Conservation (phyloP, 1,140 invertebrate species). For the Parasteatoda tepidariorum region DNA sequence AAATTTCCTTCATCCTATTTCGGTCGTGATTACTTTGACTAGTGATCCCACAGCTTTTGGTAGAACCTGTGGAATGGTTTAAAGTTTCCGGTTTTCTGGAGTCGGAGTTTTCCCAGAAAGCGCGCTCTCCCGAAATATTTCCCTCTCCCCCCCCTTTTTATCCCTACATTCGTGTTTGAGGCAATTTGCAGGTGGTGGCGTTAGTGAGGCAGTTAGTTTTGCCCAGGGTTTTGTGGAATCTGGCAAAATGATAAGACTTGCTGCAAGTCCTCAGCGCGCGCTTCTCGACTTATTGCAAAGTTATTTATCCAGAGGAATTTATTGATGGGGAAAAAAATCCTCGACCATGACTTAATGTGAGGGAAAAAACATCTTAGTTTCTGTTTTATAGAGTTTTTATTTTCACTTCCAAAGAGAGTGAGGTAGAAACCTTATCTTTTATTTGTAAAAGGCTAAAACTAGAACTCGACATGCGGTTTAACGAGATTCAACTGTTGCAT, state of each 20-base stretch:
- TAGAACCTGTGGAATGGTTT: conserved; percentile 15
- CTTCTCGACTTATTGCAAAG: neutral
- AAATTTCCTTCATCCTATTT: neutral
- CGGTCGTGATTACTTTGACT: neutral
- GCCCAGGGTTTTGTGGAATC: conserved; percentile 17
- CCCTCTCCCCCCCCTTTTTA: neutral
- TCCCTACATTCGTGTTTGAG: neutral
- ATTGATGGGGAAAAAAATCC: neutral
- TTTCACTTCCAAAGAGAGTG: neutral
- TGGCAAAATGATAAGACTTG: conserved; percentile 20
- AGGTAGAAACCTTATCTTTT: neutral
- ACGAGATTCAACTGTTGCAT: conserved; percentile 78
- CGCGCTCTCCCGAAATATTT: neutral
- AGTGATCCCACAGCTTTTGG: neutral
- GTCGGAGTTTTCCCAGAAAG: neutral
- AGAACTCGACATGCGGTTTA: conserved; percentile 64
- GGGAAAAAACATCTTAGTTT: conserved; percentile 26
- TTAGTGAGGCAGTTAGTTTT: conserved; percentile 27
- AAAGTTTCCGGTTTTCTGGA: neutral
- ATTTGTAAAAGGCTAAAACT: too few relatives aligned
- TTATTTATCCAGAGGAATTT: neutral
- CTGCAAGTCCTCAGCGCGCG: neutral
- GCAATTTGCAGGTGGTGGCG: conserved; percentile 45
- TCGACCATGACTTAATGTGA: conserved; percentile 29
- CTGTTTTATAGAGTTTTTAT: conserved; percentile 30